These are phyloP conservation scores for Prionailurus viverrinus DNA, from an alignment of 2,113 vertebrate species.

Conservation along the genomic window DNA sequence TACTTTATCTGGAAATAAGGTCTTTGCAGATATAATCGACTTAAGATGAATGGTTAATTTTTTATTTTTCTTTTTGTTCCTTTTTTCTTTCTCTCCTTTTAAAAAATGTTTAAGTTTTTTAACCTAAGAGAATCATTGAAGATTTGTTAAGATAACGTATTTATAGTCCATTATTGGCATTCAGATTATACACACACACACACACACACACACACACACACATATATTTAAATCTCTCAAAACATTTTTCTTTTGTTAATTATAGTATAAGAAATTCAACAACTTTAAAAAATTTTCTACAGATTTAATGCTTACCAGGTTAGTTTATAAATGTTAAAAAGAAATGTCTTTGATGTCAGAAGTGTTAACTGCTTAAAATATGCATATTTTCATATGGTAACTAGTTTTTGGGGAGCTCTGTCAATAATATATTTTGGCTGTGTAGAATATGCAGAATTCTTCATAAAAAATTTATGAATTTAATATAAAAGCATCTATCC, in stretches of 20 bases:
- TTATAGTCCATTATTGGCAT: not conserved
- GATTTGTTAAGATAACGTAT: slow-evolving; percentile 37
- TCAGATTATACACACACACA: not conserved
- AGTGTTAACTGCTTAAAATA: slow-evolving; percentile 47
- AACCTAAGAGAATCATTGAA: not conserved
- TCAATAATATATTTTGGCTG: slow-evolving; percentile 57
- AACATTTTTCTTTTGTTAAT: slow-evolving; percentile 36
- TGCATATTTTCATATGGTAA: slow-evolving; percentile 41
- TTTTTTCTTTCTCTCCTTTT: not conserved
- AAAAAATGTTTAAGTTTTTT: slow-evolving; percentile 12
- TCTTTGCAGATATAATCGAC: not conserved
- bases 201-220: not conserved
- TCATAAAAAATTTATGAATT: slow-evolving; percentile 5
- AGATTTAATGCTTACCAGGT: slow-evolving; percentile 4
- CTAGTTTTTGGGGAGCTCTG: slow-evolving; percentile 1
- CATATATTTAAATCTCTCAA: not conserved
- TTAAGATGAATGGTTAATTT: not conserved
- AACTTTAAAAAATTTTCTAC: slow-evolving; percentile 24
- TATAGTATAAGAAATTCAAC: slow-evolving; percentile 23
- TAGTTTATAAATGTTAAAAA: slow-evolving; percentile 58
- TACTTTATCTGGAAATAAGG: not conserved
- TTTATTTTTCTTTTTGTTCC: not conserved
- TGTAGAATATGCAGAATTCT: slow-evolving; percentile 36
- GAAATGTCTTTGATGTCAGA: slow-evolving; percentile 47
- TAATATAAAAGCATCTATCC: slow-evolving; percentile 15